Base-by-base conservation (phyloP, 2,113 vertebrate species). In the Abramis brama region DNA sequence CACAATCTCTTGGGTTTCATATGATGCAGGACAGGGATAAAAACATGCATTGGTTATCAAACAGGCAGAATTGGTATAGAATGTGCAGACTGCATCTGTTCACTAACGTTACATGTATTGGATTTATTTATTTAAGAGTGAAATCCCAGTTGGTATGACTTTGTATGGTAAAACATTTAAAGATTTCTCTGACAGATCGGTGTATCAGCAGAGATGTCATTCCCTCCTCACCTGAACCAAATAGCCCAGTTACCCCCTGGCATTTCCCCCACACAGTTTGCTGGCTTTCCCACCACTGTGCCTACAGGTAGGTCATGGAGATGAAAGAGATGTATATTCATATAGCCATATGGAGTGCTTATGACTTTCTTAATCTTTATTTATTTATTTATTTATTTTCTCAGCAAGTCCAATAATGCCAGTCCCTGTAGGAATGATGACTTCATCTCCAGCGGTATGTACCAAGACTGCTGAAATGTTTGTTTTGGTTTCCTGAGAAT, bases 351-450 rank as follows among this genome's bases (percentile, higher is more conserved):
- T 57, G 17, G 17, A 55, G 5, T 2, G 5, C 17, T 55, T 19
- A 19, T 55, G 55, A 21, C 6, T 19, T n/a, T 8, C 45, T 30
- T 45, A 21, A 1, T 73, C 17, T 1, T 15, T 52, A 1, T 4
- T 25, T 71, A 52, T 77, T 83, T 71, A 52, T 77, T 83, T 57
- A 88, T 25, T 23, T 52, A 23, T 23, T 74, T 25, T 12, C 82
- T 8, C 86, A 99, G 98, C 97, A 85, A 93, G 96, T 33, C 97
- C 96, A 68, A 98, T 99, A 97, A 99, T 99, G 94, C 98, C 97
- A 91, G 96, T 99, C 87, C 98, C 98, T 82, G 97, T 99, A 96
- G 96, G 98, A 89, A 96, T 99, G 93, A 99, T 99, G 97, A 94
- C 97, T 83, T 95, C 97, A 71, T 93, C 96, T 82, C 94, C 97